Base-by-base conservation (phyloP, 1,140 invertebrate species). In the Anoplolepis gracilipes region DNA sequence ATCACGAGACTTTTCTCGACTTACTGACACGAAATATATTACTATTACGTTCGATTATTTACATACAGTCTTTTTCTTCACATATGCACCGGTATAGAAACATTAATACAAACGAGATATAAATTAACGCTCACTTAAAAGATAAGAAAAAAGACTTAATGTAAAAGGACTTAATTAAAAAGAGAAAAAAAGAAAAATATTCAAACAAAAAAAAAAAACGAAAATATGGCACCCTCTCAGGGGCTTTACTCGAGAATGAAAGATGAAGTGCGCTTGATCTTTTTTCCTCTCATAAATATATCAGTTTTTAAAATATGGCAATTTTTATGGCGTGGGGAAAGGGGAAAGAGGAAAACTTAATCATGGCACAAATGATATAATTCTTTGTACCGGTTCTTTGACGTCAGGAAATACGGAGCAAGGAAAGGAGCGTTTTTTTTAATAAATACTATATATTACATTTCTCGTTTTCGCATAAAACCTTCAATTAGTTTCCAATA, bases 51-150 rank as follows among this genome's bases (percentile, higher is more conserved):
- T 85, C 72, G 39, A 59, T 84, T 87, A 90, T 90, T 90, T 90
- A 90, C 89, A 90, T 81, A 65, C 90, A 90, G 90, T 90, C 90
- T 90, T 90, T 90, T 88, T 88, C 89, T 77, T 87, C 69, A 65
- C 77, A 69, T 75, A 86, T 84, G 67, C 28, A 86, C 49, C 87
- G 61, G 78, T 90, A 86, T 55, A 72, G 65, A 86, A 84, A 86
- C 10, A 69, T 86, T 42, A 67, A 53, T 85, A 72, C 25, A 59
- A 88, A 88, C 4, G 6, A 11, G 16, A 85, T 19, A 6, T 19
- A 6, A 69, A 79, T 28, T 69, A 69, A 39, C 11, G n/a, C n/a
- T 67, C 13, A 28, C n/a, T 77, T 61, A 39, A 53, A 85, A 59
- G 2, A 73, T 11, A 25, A 0, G 11, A 79, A 72, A 42, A 25